phyloP scores from a whole-genome alignment of 2,888 invertebrate species.

The Thalpophila matura region DNA sequence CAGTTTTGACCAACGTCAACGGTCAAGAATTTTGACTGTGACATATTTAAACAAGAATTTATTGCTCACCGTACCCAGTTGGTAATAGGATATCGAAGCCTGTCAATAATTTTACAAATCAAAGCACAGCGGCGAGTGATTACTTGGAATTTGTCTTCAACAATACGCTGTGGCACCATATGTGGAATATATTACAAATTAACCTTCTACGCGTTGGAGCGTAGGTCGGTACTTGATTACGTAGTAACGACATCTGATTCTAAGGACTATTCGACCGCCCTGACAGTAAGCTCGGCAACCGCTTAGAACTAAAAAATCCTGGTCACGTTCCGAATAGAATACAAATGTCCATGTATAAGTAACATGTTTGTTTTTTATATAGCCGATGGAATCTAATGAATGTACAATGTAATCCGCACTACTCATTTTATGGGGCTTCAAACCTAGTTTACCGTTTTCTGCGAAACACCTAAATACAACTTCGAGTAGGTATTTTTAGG shows the following conservation, averaged over 20 bases:
- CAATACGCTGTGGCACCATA: neutral
- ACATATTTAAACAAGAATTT: too few relatives aligned
- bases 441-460: too few relatives aligned
- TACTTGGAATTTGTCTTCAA: neutral
- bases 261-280: constrained; percentile 28
- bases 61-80: too few relatives aligned
- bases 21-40: too few relatives aligned
- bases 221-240: constrained; percentile 23
- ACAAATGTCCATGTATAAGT: constrained; percentile 26
- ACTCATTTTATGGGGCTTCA: neutral
- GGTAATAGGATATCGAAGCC: too few relatives aligned
- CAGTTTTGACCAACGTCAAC: too few relatives aligned
- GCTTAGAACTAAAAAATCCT: constrained; percentile 27
- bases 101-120: neutral
- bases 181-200: constrained; percentile 17
- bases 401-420: neutral
- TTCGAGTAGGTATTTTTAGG: too few relatives aligned
- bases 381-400: constrained; percentile 16
- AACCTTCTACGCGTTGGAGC: constrained; percentile 7
- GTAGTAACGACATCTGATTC: constrained; percentile 5
- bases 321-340: constrained; percentile 41
- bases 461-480: too few relatives aligned
- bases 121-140: neutral
- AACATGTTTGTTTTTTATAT: constrained; percentile 35
- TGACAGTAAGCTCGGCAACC: constrained; percentile 7